Evolutionary conservation across 2,113 vertebrate genomes (phyloP).

Genomic region (Elachura formosa): DNA sequence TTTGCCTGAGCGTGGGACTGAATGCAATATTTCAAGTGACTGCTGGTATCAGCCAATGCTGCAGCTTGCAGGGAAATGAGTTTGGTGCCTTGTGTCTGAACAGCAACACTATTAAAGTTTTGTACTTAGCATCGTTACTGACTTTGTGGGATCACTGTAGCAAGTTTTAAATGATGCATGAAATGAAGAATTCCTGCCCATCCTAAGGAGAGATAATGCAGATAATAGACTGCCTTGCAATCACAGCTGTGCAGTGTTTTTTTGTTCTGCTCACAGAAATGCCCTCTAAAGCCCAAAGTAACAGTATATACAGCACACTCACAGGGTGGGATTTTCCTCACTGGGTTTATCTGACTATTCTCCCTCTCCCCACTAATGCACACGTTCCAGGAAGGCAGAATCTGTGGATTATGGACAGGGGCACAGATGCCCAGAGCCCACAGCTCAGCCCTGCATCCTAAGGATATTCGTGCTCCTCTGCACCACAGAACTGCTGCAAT

Average conservation of each 20-base stretch:
- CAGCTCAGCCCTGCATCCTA: neutral
- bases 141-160: slow-evolving; percentile 67
- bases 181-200: slow-evolving; percentile 69
- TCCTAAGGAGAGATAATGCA: slow-evolving; percentile 63
- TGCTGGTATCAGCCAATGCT: neutral
- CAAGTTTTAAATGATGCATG: slow-evolving; percentile 72
- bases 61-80: slow-evolving; percentile 54
- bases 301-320: neutral
- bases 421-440: neutral
- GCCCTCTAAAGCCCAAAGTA: slow-evolving; percentile 55
- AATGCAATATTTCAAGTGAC: slow-evolving; percentile 23
- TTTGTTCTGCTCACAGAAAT: slow-evolving; percentile 42
- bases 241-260: slow-evolving; percentile 60
- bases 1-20: neutral
- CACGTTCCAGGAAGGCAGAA: neutral
- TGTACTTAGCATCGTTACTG: slow-evolving; percentile 63
- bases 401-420: neutral
- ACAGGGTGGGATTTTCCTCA: neutral
- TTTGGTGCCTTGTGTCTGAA: slow-evolving; percentile 46
- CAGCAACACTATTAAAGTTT: slow-evolving; percentile 62
- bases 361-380: neutral
- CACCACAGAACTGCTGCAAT: fast-evolving
- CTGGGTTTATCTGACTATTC: neutral
- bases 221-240: slow-evolving; percentile 65
- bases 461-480: neutral